phyloP scores from a whole-genome alignment of 37 sponge, comb jelly and placozoan genomes.

The Corticium candelabrum region DNA sequence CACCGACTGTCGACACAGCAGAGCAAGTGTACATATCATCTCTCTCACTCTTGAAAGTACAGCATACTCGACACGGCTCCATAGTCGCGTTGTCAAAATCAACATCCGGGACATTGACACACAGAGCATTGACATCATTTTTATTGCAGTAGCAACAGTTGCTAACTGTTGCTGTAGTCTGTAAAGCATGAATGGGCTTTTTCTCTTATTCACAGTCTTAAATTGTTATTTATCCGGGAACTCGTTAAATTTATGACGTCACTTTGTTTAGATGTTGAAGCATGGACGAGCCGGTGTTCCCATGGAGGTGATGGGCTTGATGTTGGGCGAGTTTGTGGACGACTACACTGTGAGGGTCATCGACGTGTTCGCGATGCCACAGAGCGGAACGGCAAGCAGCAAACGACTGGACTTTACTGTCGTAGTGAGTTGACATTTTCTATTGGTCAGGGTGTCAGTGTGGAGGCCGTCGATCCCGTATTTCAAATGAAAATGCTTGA shows the following conservation, averaged over 20 bases:
- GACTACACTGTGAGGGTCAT: slow-evolving; percentile 98
- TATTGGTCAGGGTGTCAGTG: slow-evolving; percentile 94
- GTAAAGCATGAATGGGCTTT: too few relatives aligned
- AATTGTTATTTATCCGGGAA: too few relatives aligned
- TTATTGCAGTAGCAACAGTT: too few relatives aligned
- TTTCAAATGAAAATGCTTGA: slow-evolving; percentile 99
- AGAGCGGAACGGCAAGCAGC: slow-evolving; percentile 83
- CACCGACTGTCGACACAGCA: slow-evolving; percentile 78
- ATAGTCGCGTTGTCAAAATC: too few relatives aligned
- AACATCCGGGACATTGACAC: too few relatives aligned
- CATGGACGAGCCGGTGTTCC: slow-evolving; percentile 95
- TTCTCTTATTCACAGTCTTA: too few relatives aligned
- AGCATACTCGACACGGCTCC: too few relatives aligned
- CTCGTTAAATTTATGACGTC: too few relatives aligned
- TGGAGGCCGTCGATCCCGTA: slow-evolving; percentile 99
- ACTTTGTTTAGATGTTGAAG: slow-evolving; percentile 19
- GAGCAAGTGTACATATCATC: slow-evolving; percentile 99
- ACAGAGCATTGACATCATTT: neutral
- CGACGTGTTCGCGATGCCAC: slow-evolving; percentile 99
- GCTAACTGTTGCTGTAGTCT: too few relatives aligned
- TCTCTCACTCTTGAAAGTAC: slow-evolving; percentile 88
- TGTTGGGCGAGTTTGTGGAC: slow-evolving; percentile 99
- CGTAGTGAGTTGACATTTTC: neutral
- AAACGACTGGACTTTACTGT: neutral
- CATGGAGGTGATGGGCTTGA: slow-evolving; percentile 99